Evolutionary conservation across 2,888 invertebrate genomes (phyloP), one percentile per base, ranked within the genome.

Genomic region (Eucera pruinosa): DNA sequence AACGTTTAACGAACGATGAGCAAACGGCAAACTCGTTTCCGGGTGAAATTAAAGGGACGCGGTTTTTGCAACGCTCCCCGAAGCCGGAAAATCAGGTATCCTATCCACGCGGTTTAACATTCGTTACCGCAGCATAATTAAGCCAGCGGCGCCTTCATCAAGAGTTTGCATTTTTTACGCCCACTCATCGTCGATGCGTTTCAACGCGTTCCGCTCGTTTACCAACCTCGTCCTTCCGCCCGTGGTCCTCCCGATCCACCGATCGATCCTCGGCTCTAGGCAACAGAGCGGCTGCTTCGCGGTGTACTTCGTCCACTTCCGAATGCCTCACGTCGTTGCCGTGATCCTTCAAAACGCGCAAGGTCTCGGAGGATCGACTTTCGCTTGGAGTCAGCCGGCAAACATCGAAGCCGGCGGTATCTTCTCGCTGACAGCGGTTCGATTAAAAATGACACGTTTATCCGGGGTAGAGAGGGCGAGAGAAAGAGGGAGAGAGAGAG

Each of bases 221-320:
- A 79, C 73, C 23, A 69, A 82, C 83, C 78, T 83, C 62, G 23
- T 2, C n/a, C n/a, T 13, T 39, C n/a, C 5, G 11, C 1, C 11
- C 7, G 1, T 27, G 27, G 9, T 48, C 39, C 25, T 15, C 47
- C 33, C 39, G 48, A 33, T 75, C 36, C 36, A 36, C 41, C 61
- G 61, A 20, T 5, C 54, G 50, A 41, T 30, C 66, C 54, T 70
- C 70, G 61, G 48, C 70, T 54, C 39, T 30, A 18, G 23, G 47
- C 7, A 47, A 41, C 55, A 41, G 20, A 60, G 48, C 54, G 43
- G 13, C 62, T 11, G 58, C 54, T 39, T 25, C 9, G 48, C 50
- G 47, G 57, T 54, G 43, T 41, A 18, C 30, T 33, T 25, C 70
- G 45, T 58, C 65, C n/a, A 60, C 45, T 33, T 60, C 60, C 18